Percentiles rank a stretch among this genome's conserved stretches.
Evolutionary conservation across 2,888 invertebrate genomes (phyloP).

Genomic region (Dinocampus coccinellae): DNA sequence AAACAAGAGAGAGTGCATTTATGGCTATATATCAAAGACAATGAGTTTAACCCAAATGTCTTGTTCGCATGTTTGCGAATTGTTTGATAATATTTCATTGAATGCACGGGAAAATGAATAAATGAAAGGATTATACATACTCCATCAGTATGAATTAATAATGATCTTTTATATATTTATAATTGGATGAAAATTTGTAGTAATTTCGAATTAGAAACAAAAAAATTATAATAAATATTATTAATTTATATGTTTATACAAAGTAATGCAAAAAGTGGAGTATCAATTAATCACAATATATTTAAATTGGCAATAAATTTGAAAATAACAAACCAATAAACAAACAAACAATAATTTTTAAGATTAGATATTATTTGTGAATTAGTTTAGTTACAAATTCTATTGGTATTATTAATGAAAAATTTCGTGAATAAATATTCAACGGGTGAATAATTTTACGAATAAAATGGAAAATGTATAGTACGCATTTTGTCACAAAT

Average conservation of each 20-base stretch:
- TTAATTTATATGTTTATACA: too few species aligned
- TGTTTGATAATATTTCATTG: constrained; percentile 9
- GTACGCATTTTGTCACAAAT: constrained; percentile 25
- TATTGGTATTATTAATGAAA: constrained; percentile 20
- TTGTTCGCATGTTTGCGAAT: constrained; percentile 26
- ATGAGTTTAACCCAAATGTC: constrained; percentile 30
- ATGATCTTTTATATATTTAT: too few species aligned
- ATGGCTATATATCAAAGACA: background rate
- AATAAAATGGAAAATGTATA: constrained; percentile 7
- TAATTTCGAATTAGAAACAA: too few species aligned
- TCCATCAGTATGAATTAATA: too few species aligned
- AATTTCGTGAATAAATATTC: constrained; percentile 26
- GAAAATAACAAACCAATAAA: background rate
- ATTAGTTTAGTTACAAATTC: constrained; percentile 20
- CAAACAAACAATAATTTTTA: background rate
- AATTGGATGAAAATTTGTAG: too few species aligned
- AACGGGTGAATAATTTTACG: constrained; percentile 16
- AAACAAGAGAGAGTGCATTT: constrained; percentile 3
- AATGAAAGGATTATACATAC: background rate
- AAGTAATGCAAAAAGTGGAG: too few species aligned
- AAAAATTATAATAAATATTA: too few species aligned
- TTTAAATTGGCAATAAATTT: too few species aligned
- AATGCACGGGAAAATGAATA: background rate
- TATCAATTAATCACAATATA: too few species aligned
- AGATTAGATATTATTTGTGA: constrained; percentile 10